A percentile compares a stretch with the other conserved stretches of the same genome.
These are phyloP conservation scores for Octodon degus DNA, from an alignment of 2,113 vertebrate genomes.

Conservation along the genomic window DNA sequence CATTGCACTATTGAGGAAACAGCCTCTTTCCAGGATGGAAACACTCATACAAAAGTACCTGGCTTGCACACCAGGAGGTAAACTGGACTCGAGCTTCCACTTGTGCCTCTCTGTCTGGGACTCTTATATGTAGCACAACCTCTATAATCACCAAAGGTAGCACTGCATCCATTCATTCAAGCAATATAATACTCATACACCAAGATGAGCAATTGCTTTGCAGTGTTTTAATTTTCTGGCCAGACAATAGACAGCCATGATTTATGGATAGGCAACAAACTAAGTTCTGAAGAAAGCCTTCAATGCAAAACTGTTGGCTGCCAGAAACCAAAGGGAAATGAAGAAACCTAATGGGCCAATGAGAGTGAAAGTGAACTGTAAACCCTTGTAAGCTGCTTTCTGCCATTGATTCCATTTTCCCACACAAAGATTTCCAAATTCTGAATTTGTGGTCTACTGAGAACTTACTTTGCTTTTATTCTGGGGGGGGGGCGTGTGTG, in stretches of 20 bases:
- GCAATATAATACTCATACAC: neutral
- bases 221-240: neutral
- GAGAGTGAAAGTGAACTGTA: neutral
- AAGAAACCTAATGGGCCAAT: neutral
- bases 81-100: neutral
- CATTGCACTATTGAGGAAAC: neutral
- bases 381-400: neutral
- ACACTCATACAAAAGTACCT: neutral
- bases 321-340: neutral
- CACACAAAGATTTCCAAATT: neutral
- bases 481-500: neutral
- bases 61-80: neutral
- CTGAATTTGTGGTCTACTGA: neutral
- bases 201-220: neutral
- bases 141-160: neutral
- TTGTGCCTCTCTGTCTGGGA: neutral
- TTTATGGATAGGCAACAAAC: neutral
- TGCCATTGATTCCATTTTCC: neutral
- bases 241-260: neutral
- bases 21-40: neutral
- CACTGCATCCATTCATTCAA: neutral
- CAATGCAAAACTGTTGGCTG: neutral
- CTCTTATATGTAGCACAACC: neutral
- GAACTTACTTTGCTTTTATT: neutral
- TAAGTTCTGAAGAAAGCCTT: neutral